Conservation (phyloP, 2,888 invertebrate genomes). For the Zygothrica quintamaculata region DNA sequence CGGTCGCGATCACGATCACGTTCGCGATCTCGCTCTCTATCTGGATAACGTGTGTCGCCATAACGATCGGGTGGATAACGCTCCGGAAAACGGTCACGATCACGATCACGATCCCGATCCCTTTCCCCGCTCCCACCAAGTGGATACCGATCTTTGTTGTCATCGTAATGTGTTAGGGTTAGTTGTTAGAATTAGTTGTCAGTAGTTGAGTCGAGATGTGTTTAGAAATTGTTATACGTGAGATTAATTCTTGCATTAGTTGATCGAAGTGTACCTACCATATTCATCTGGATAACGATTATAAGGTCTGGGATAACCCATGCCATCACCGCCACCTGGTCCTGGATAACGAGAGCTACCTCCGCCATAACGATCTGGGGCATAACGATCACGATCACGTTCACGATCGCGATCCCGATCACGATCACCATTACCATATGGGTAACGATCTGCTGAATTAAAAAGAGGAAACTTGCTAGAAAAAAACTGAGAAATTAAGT, state of each 20-base stretch:
- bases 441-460: conserved; percentile 46
- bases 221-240: conserved; percentile 30
- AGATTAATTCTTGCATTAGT: conserved; percentile 45
- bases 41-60: conserved; percentile 73
- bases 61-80: conserved; percentile 66
- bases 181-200: conserved; percentile 76
- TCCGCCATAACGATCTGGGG: conserved; percentile 64
- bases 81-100: conserved; percentile 66
- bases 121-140: conserved; percentile 81
- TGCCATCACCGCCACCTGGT: conserved; percentile 62
- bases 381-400: conserved; percentile 41
- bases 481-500: not conserved
- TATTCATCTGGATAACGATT: conserved; percentile 82
- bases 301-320: conserved; percentile 79
- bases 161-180: conserved; percentile 56
- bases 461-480: no score
- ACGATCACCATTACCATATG: conserved; percentile 39
- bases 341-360: conserved; percentile 84
- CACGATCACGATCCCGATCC: conserved; percentile 81
- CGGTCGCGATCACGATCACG: conserved; percentile 67
- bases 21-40: conserved; percentile 63
- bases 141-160: conserved; percentile 78
- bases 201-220: conserved; percentile 57
- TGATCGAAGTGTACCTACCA: conserved; percentile 50
- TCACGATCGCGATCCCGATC: conserved; percentile 26